Evolutionary conservation across 1,140 invertebrate species (phyloP).

Genomic region (Drosophila kepulauana): DNA sequence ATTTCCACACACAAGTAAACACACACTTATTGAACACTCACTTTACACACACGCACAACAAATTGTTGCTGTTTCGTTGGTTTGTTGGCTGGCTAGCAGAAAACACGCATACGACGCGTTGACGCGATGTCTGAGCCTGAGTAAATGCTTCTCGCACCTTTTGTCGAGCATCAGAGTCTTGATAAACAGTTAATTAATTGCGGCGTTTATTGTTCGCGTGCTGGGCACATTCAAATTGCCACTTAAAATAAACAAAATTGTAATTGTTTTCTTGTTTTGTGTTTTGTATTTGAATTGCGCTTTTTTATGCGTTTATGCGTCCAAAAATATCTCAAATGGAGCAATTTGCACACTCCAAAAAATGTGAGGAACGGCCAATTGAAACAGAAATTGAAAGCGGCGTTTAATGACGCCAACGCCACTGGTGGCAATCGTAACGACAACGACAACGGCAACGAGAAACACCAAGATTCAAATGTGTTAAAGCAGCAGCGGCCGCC

Average conservation of each 20-base stretch:
- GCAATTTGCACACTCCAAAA: slow-evolving; percentile 9
- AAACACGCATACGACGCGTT: slow-evolving; percentile 25
- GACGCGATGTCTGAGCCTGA: slow-evolving; percentile 1
- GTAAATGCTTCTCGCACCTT: slow-evolving; percentile 11
- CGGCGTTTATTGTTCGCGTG: slow-evolving; percentile 56
- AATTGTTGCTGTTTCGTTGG: slow-evolving; percentile 7
- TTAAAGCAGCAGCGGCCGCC: slow-evolving; percentile 16
- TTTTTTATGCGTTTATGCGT: slow-evolving; percentile 28
- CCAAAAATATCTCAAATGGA: slow-evolving; percentile 20
- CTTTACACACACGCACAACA: slow-evolving; percentile 11
- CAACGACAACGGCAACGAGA: slow-evolving; percentile 6
- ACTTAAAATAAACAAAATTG: slow-evolving; percentile 36
- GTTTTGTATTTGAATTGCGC: slow-evolving; percentile 15
- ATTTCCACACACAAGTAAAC: slow-evolving; percentile 9
- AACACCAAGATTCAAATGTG: slow-evolving; percentile 3
- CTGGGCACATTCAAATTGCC: slow-evolving; percentile 34
- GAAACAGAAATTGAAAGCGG: slow-evolving; percentile 27
- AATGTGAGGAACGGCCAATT: neutral
- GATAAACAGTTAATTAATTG: slow-evolving; percentile 55
- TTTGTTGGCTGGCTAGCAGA: neutral
- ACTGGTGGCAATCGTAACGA: slow-evolving; percentile 3
- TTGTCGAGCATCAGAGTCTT: slow-evolving; percentile 19
- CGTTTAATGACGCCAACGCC: slow-evolving; percentile 10
- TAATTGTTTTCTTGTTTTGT: slow-evolving; percentile 10
- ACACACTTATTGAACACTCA: slow-evolving; percentile 22